Conservation (phyloP, 2,888 invertebrate species). For the Corythucha ciliata region DNA sequence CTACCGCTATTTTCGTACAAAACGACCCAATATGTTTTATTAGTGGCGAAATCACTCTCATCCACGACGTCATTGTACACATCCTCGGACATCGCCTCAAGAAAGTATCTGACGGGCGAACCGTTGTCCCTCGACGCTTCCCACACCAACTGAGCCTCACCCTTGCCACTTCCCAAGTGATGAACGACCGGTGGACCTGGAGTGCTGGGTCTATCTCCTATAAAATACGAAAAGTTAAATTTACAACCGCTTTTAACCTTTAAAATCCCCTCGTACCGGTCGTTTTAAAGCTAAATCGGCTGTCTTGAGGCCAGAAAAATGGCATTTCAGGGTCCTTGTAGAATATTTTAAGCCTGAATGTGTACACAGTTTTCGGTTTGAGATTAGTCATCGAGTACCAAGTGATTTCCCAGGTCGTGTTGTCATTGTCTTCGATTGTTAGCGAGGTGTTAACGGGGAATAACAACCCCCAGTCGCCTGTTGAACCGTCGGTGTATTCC, state of each 20-base stretch:
- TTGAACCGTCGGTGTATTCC: constrained; percentile 25
- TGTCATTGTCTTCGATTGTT: too few species aligned
- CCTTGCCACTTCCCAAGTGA: constrained; percentile 54
- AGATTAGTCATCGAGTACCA: constrained; percentile 43
- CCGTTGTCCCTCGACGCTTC: constrained; percentile 67
- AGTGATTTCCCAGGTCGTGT: constrained; percentile 21
- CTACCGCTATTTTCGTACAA: not conserved
- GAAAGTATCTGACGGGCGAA: constrained; percentile 56
- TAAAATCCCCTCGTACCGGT: constrained; percentile 49
- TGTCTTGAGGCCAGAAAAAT: constrained; percentile 64
- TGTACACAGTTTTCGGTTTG: constrained; percentile 66
- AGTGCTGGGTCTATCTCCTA: constrained; percentile 67
- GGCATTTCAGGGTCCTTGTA: constrained; percentile 47
- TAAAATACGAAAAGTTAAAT: constrained; percentile 29
- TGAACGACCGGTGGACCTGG: constrained; percentile 69
- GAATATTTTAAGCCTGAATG: constrained; percentile 56
- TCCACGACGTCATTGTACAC: too few species aligned
- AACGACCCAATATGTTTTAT: not conserved
- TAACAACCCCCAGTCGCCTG: constrained; percentile 28
- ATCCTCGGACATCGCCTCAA: too few species aligned
- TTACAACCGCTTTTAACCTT: too few species aligned
- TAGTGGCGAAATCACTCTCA: too few species aligned
- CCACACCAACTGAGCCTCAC: constrained; percentile 74
- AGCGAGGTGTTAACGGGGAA: constrained; percentile 19
- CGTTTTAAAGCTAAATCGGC: constrained; percentile 65